phyloP scores from a whole-genome alignment of 1,140 invertebrate species.

The Dreissena rostriformis region DNA sequence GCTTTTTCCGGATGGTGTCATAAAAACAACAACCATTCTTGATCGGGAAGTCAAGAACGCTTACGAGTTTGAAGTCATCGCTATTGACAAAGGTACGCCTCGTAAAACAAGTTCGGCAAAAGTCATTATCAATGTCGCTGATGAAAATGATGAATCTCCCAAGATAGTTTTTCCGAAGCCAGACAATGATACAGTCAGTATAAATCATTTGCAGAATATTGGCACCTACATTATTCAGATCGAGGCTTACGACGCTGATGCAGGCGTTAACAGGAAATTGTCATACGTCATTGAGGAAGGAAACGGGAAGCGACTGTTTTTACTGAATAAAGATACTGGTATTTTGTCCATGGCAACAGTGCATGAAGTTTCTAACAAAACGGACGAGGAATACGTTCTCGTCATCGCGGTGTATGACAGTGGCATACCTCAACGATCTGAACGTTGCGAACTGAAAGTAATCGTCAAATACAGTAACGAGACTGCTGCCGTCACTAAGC shows the following conservation, averaged over 20 bases:
- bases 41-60: constrained; percentile 90
- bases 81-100: constrained; percentile 88
- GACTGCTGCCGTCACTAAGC: constrained; percentile 48
- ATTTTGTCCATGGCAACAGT: constrained; percentile 58
- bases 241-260: constrained; percentile 91
- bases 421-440: constrained; percentile 60
- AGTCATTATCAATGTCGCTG: constrained; percentile 78
- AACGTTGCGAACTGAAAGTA: constrained; percentile 59
- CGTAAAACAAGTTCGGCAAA: constrained; percentile 78
- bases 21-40: constrained; percentile 87
- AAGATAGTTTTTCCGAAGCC: constrained; percentile 85
- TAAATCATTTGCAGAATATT: constrained; percentile 63
- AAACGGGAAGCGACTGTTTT: constrained; percentile 89
- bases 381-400: constrained; percentile 61
- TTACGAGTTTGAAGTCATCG: constrained; percentile 89
- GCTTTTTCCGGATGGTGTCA: constrained; percentile 92
- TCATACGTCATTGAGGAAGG: constrained; percentile 92
- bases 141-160: constrained; percentile 92
- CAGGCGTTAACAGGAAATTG: constrained; percentile 92
- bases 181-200: constrained; percentile 67
- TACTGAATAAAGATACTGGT: constrained; percentile 63
- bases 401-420: constrained; percentile 67
- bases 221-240: constrained; percentile 64
- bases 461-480: constrained; percentile 68
- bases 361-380: constrained; percentile 40